Evolutionary conservation across 2,113 vertebrate genomes (phyloP), one percentile per base, ranked within the genome.

Genomic region (Otus sunia): DNA sequence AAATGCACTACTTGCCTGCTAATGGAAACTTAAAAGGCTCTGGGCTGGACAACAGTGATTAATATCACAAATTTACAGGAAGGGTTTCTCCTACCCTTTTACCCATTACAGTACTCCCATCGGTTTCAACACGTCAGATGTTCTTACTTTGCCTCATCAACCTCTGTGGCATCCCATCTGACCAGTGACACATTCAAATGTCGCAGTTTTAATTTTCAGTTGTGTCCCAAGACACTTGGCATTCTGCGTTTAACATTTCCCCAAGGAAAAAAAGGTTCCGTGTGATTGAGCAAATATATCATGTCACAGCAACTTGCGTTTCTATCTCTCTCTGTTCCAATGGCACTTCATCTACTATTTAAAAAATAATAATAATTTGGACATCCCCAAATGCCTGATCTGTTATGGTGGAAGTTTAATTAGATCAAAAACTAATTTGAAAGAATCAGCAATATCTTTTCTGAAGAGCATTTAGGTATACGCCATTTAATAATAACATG

Each of bases 391-490:
- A 94, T 69, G 30, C 64, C 82, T 68, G 21, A 87, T 91, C 76
- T 97, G 74, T 95, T 98, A 95, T 74, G 34, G 92, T 72, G 14
- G 41, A 92, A 97, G 37, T 93, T 96, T 96, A 97, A 97, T 97
- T 97, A 97, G 74, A 95, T 52, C 75, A 89, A 95, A 97, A 96
- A 94, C 82, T 96, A 97, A 97, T 96, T 86, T 92, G 52, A 77
- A 96, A 96, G 62, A 93, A 86, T 92, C 96, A 97, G 95, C 77
- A 95, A 60, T 91, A 97, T 90, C 94, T 96, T 96, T 96, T 84
- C 69, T 92, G 72, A 95, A 89, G 39, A 93, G 20, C n/a, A 72
- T 83, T 95, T 96, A 97, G 92, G 90, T 86, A 97, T 84, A 96
- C 86, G 95, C 88, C 86, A 92, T 94, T 76, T 93, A 77, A 96